Evolutionary conservation across 2,888 invertebrate genomes (phyloP), one percentile per base, ranked within the genome.

Genomic region (Spodoptera picta): DNA sequence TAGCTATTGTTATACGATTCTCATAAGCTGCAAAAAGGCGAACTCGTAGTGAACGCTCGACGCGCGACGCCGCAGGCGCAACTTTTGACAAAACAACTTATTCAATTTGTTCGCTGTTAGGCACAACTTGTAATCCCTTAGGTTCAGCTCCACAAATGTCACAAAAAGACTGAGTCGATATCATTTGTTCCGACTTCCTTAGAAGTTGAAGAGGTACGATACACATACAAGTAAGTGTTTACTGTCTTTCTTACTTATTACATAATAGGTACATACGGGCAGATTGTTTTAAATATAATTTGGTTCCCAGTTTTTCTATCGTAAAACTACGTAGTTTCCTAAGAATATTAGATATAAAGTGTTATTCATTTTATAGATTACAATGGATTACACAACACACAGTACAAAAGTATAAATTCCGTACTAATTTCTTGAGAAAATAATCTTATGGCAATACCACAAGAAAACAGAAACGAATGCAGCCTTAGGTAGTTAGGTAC

Each of bases 51-150:
- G 77, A 81, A 85, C 82, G 90, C 93, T 88, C 81, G 83, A 80
- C 90, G 92, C 92, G 89, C 81, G 84, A 83, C 80, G 90, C 93
- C 88, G 82, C 83, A 80, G 91, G 92, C 92, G 89, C 81, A 84
- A 83, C 80, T 80, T 85, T 85, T 82, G 76, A 83, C 85, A 87
- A 87, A 86, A 87, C 86, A 89, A 86, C 81, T 82, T 81, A 79
- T 87, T 87, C 94, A 90, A 93, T 94, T 93, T 89, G 91, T 89
- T 89, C 84, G 85, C 83, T 82, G 90, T 94, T 92, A 90, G 86
- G 77, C 82, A 81, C 79, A 79, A 84, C 77, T 72, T 79, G 62
- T 73, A 91, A 92, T 92, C 86, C 90, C 84, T 81, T 80, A 77
- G 52, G 54, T 66, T 36, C 7, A 36, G 7, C 61, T 69, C 55